Evolutionary conservation across 1,140 invertebrate genomes (phyloP).

Genomic region (Chionoecetes opilio): DNA sequence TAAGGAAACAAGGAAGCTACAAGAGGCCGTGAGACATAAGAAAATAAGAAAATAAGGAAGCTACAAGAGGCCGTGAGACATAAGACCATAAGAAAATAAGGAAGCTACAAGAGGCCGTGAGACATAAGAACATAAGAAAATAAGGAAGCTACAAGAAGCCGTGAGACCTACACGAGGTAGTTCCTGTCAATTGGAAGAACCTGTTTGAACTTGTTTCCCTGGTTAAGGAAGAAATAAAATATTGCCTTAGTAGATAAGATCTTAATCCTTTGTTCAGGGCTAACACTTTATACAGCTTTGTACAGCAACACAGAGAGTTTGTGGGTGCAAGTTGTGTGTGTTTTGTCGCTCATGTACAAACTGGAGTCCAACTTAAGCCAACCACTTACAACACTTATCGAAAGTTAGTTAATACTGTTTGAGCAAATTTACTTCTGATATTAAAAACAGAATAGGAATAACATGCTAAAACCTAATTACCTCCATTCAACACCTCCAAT

Average conservation of each 20-base stretch:
- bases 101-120: no score
- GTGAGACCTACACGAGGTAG: no score
- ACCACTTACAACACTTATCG: slow-evolving; percentile 8
- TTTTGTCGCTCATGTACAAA: slow-evolving; percentile 33
- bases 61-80: no score
- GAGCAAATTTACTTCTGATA: slow-evolving; percentile 30
- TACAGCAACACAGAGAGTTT: slow-evolving; percentile 70
- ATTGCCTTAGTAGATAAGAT: slow-evolving; percentile 70
- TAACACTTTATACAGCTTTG: slow-evolving; percentile 77
- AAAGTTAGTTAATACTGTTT: background rate
- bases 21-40: no score
- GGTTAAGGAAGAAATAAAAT: slow-evolving; percentile 59
- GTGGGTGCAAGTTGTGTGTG: slow-evolving; percentile 66
- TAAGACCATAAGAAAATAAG: no score
- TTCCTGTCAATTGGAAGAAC: no score
- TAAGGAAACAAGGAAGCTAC: no score
- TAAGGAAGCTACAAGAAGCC: no score
- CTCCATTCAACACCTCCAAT: slow-evolving; percentile 10
- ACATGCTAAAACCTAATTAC: slow-evolving; percentile 13
- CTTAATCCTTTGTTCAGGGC: slow-evolving; percentile 70
- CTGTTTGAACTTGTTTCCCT: no score
- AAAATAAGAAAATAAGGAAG: no score
- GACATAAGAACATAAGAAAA: no score
- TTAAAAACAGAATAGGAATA: slow-evolving; percentile 31
- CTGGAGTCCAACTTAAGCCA: slow-evolving; percentile 17